Evolutionary conservation across 2,888 invertebrate species (phyloP).

Genomic region (Subacronicta megacephala): DNA sequence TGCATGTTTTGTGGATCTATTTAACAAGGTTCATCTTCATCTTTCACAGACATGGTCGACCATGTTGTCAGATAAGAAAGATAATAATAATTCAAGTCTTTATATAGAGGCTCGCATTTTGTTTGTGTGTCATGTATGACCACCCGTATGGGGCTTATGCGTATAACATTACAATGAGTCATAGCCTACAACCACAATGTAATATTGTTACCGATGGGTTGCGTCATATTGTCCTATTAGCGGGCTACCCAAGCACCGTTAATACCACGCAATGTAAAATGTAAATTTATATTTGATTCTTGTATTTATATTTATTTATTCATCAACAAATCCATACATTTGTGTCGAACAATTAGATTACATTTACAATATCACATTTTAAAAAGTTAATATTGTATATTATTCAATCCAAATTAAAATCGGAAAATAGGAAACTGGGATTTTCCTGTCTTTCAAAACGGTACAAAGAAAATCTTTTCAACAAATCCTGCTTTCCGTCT

Average conservation of each 20-base stretch:
- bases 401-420: too few relatives aligned
- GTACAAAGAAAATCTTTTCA: too few relatives aligned
- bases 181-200: slow-evolving; percentile 43
- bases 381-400: too few relatives aligned
- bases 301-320: too few relatives aligned
- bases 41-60: slow-evolving; percentile 12
- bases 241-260: slow-evolving; percentile 53
- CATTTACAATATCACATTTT: too few relatives aligned
- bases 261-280: slow-evolving; percentile 38
- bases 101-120: slow-evolving; percentile 43
- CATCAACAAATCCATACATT: too few relatives aligned
- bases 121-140: slow-evolving; percentile 60
- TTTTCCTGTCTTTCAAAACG: too few relatives aligned
- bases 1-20: slow-evolving; percentile 4
- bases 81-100: slow-evolving; percentile 35
- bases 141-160: slow-evolving; percentile 59
- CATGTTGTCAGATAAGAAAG: slow-evolving; percentile 26
- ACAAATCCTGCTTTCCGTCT: too few relatives aligned
- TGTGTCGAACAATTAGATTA: too few relatives aligned
- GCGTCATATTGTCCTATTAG: slow-evolving; percentile 58
- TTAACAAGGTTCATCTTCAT: slow-evolving; percentile 9
- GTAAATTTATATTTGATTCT: neutral
- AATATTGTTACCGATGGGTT: slow-evolving; percentile 46
- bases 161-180: slow-evolving; percentile 62
- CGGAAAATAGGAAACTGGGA: too few relatives aligned